Conservation (phyloP, 2,888 invertebrate genomes). For the Clunio marinus region DNA sequence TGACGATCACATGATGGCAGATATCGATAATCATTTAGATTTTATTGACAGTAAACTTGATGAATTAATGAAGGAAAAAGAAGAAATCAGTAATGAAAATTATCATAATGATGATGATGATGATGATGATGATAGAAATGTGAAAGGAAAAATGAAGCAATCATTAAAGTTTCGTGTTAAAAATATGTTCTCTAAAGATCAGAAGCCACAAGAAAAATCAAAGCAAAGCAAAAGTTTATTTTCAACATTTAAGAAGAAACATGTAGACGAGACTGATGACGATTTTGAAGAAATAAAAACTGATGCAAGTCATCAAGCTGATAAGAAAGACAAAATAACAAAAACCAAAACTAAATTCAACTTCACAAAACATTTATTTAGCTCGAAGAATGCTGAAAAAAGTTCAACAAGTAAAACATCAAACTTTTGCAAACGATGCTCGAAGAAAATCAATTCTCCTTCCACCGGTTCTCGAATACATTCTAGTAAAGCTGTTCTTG, state of each 20-base stretch:
- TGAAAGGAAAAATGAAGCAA: neutral
- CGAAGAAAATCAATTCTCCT: conserved; percentile 46
- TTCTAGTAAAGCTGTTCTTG: conserved; percentile 49
- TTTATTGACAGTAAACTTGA: conserved; percentile 48
- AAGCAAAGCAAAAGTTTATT: conserved; percentile 2
- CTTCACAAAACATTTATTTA: neutral
- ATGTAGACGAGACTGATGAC: conserved; percentile 16
- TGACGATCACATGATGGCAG: conserved; percentile 42
- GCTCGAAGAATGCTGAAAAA: neutral
- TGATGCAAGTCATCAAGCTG: neutral
- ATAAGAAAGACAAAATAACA: neutral
- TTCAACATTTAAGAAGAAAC: neutral
- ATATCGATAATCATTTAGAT: conserved; percentile 49
- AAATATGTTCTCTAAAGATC: conserved; percentile 4
- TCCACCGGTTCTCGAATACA: conserved; percentile 42
- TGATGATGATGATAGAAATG: neutral
- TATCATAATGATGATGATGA: neutral
- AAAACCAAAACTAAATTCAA: neutral
- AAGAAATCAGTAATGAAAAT: neutral
- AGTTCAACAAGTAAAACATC: neutral
- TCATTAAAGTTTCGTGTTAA: neutral
- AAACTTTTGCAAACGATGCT: conserved; percentile 48
- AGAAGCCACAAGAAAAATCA: neutral
- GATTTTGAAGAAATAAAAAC: conserved; percentile 14
- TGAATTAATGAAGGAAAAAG: conserved; percentile 41